Conservation (phyloP, 2,888 invertebrate genomes). For the Epsilonema sp. region DNA sequence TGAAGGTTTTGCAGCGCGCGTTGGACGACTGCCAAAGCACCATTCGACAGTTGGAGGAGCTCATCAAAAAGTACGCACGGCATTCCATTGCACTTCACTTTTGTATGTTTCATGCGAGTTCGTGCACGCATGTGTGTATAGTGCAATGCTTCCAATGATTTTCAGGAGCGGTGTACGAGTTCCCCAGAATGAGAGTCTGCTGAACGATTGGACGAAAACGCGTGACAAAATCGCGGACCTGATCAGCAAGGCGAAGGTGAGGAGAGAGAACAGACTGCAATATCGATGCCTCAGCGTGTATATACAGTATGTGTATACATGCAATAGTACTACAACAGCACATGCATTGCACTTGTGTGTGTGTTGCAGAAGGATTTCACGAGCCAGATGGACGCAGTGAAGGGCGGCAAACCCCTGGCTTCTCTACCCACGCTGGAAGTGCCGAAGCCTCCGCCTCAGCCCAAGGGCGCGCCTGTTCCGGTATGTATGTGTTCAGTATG, state of each 20-base stretch:
- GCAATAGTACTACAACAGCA: no score
- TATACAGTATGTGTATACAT: no score
- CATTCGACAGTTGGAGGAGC: constrained; percentile 10
- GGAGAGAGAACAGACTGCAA: no score
- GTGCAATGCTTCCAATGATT: background rate
- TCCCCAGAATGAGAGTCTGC: no score
- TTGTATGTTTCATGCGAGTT: background rate
- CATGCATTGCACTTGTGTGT: no score
- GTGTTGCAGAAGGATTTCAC: constrained; percentile 12
- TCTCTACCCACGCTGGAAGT: constrained; percentile 16
- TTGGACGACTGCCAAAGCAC: constrained; percentile 16
- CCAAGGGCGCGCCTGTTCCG: constrained; percentile 11
- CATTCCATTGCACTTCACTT: background rate
- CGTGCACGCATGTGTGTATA: background rate
- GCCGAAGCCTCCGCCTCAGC: constrained; percentile 14
- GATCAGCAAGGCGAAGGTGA: constrained; percentile 12
- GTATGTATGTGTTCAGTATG: no score
- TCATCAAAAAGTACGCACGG: constrained; percentile 1
- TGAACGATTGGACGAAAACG: constrained; percentile 12
- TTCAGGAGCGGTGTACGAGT: background rate
- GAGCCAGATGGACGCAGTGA: constrained; percentile 15
- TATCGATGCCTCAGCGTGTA: no score
- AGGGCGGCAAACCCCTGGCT: constrained; percentile 16
- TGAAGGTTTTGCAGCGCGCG: constrained; percentile 17
- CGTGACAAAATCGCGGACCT: constrained; percentile 13